These are phyloP conservation scores for Myopa testacea DNA, from an alignment of 2,888 invertebrate genomes.

Conservation along the genomic window DNA sequence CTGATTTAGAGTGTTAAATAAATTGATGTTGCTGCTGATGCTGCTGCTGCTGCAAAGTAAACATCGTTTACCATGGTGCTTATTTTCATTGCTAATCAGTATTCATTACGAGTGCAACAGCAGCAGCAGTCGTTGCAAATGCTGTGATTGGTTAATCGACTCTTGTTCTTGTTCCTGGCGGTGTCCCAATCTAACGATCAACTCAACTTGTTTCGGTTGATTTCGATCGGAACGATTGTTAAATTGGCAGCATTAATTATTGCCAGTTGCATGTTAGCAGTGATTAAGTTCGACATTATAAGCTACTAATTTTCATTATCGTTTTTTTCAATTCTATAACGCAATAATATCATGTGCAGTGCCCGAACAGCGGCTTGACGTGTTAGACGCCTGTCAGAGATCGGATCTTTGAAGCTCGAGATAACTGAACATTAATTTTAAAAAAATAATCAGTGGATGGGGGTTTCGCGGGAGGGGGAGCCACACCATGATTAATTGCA, in stretches of 20 bases:
- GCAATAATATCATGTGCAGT: not conserved
- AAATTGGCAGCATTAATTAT: constrained; percentile 39
- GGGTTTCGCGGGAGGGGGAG: no score
- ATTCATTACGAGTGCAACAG: not conserved
- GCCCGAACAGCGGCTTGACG: not conserved
- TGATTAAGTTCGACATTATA: constrained; percentile 18
- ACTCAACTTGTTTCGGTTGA: constrained; percentile 33
- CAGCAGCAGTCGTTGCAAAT: not conserved
- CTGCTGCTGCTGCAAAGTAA: no score
- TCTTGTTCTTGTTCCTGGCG: not conserved
- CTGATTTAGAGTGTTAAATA: not conserved
- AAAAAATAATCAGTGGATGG: no score
- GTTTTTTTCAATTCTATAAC: not conserved
- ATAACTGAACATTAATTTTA: no score
- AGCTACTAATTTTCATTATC: not conserved
- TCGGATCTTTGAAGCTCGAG: not conserved
- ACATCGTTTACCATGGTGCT: not conserved
- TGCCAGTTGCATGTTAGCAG: not conserved
- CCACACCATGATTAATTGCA: no score
- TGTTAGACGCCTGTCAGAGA: not conserved
- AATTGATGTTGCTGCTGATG: not conserved
- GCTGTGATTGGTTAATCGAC: constrained; percentile 2
- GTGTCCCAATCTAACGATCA: not conserved
- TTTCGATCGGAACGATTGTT: constrained; percentile 33
- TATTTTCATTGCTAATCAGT: not conserved